A percentile compares a stretch with the other conserved stretches of the same genome.
phyloP scores from a whole-genome alignment of 2,888 invertebrate species.

The Drosophila villosipedis region DNA sequence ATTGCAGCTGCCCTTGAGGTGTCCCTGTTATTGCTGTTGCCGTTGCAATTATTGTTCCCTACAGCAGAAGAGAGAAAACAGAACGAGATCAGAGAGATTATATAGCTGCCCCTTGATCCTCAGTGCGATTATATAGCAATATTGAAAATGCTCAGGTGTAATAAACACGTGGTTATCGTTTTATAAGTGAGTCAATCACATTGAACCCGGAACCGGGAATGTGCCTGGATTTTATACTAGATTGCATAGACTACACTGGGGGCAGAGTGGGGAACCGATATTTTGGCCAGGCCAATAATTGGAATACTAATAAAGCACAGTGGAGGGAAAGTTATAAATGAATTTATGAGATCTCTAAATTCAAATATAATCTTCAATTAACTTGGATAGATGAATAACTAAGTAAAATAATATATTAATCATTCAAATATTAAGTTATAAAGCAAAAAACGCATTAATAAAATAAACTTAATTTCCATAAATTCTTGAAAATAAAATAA shows the following conservation, averaged over 20 bases:
- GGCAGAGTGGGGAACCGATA: background rate
- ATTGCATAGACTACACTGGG: background rate
- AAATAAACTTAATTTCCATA: background rate
- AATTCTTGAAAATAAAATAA: background rate
- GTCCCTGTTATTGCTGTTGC: slow-evolving; percentile 33
- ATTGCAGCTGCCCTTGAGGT: slow-evolving; percentile 34
- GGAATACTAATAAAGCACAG: slow-evolving; percentile 9
- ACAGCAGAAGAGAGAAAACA: slow-evolving; percentile 19
- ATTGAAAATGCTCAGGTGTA: background rate
- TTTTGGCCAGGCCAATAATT: background rate
- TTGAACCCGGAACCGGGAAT: slow-evolving; percentile 23
- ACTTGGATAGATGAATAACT: background rate
- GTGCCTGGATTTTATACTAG: background rate
- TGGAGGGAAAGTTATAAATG: slow-evolving; percentile 16
- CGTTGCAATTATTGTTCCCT: slow-evolving; percentile 47
- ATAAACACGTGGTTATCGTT: slow-evolving; percentile 42
- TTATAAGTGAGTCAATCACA: slow-evolving; percentile 25
- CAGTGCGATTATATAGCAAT: background rate
- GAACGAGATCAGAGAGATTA: slow-evolving; percentile 30
- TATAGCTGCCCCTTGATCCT: slow-evolving; percentile 52
- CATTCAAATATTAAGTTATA: background rate
- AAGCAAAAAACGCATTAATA: background rate
- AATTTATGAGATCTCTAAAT: background rate
- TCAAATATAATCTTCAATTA: background rate
- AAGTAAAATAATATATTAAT: background rate